These are phyloP conservation scores for Calosoma granatense DNA, from an alignment of 1,140 invertebrate species.

Conservation along the genomic window DNA sequence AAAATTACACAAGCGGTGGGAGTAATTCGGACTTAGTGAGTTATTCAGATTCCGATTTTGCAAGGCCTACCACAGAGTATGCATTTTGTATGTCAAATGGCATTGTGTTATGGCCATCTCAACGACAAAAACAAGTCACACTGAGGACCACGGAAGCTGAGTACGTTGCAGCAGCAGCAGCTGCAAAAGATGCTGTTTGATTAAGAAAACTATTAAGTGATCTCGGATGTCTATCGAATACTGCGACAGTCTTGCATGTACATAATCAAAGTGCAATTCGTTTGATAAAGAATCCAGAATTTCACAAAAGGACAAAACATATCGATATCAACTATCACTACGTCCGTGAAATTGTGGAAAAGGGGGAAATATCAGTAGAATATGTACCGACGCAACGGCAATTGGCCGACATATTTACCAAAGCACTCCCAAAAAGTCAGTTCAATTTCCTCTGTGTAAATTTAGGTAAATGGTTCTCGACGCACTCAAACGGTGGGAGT, in stretches of 20 bases:
- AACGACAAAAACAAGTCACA: constrained; percentile 29
- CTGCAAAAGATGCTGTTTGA: constrained; percentile 27
- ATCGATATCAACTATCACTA: constrained; percentile 23
- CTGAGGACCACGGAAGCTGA: constrained; percentile 36
- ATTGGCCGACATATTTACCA: constrained; percentile 25
- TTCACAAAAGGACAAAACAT: constrained; percentile 30
- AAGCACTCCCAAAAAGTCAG: constrained; percentile 14
- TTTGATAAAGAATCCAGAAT: constrained; percentile 32
- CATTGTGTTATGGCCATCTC: constrained; percentile 28
- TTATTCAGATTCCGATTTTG: constrained; percentile 31
- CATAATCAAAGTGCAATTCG: constrained; percentile 26
- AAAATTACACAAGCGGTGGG: constrained; percentile 8
- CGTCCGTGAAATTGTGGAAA: constrained; percentile 16
- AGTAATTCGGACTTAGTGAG: constrained; percentile 14
- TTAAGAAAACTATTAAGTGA: constrained; percentile 25
- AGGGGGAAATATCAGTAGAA: constrained; percentile 13
- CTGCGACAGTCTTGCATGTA: constrained; percentile 10
- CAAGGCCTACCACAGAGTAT: constrained; percentile 29
- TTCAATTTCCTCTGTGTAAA: too few relatives aligned
- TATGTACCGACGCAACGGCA: constrained; percentile 18
- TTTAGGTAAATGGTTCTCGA: too few relatives aligned
- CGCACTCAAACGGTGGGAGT: too few relatives aligned
- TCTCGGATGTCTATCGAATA: constrained; percentile 12
- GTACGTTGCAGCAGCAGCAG: constrained; percentile 26
- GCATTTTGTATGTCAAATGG: constrained; percentile 27